These are phyloP conservation scores for Aurelia aurita DNA, from an alignment of 30 jellyfish, hydroid and myxozoan species.

Conservation along the genomic window DNA sequence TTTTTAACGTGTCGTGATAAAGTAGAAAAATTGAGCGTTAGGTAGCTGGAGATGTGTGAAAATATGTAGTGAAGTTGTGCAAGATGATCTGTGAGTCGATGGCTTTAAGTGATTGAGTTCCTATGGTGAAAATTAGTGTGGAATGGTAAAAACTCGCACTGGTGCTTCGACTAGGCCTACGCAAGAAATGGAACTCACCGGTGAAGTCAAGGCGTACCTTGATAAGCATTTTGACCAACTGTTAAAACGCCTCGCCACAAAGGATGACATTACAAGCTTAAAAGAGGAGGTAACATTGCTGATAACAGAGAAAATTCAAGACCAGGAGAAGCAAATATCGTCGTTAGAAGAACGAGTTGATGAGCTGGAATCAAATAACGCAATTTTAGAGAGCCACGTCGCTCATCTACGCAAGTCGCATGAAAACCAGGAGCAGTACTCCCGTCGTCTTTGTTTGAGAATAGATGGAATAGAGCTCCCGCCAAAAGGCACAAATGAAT, in stretches of 20 bases:
- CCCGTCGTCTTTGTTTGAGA: conserved; percentile 23
- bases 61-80: too few relatives aligned
- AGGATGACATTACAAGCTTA: conserved; percentile 24
- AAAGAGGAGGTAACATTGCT: conserved; percentile 11
- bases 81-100: too few relatives aligned
- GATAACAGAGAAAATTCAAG: conserved; percentile 7
- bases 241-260: too few relatives aligned
- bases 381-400: conserved; percentile 13
- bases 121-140: background rate
- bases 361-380: conserved; percentile 14
- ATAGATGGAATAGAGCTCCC: too few relatives aligned
- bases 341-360: conserved; percentile 1
- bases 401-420: conserved; percentile 8
- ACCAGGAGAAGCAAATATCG: conserved; percentile 7
- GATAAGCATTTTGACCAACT: conserved; percentile 8
- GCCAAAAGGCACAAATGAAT: conserved; percentile 12
- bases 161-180: conserved; percentile 23
- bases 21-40: too few relatives aligned
- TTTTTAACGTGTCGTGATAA: too few relatives aligned
- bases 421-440: conserved; percentile 33
- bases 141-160: conserved; percentile 8
- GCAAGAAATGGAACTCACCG: conserved; percentile 22
- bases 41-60: too few relatives aligned
- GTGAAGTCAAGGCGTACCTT: conserved; percentile 17
- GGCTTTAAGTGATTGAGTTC: too few relatives aligned